These are phyloP conservation scores for Trididemnum nubilum DNA, from an alignment of 23 tunicate genomes.

Conservation along the genomic window DNA sequence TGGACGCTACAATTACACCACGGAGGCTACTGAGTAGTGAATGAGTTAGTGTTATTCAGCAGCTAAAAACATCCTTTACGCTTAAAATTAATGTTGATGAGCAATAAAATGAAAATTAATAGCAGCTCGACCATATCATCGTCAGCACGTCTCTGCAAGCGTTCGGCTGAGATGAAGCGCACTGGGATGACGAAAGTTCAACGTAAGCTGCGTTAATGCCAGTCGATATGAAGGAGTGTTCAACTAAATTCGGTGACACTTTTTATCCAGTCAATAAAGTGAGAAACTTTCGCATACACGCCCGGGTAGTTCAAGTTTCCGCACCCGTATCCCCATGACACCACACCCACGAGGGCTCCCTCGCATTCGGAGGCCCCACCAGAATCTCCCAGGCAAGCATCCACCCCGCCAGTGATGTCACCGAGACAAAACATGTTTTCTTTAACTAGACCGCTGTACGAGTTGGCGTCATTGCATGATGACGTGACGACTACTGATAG, in stretches of 20 bases:
- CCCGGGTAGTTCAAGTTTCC: constrained; percentile 87
- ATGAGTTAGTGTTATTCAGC: too few relatives aligned
- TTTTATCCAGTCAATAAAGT: constrained; percentile 57
- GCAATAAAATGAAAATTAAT: too few relatives aligned
- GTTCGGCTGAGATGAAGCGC: too few relatives aligned
- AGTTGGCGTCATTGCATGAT: constrained; percentile 68
- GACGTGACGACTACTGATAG: constrained; percentile 43
- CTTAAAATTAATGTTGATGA: too few relatives aligned
- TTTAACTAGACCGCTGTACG: constrained; percentile 58
- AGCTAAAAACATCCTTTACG: too few relatives aligned
- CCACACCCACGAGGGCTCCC: constrained; percentile 60
- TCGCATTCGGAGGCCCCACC: constrained; percentile 82
- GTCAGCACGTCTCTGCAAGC: too few relatives aligned
- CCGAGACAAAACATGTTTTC: constrained; percentile 73
- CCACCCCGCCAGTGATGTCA: constrained; percentile 38
- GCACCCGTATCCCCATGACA: constrained; percentile 92
- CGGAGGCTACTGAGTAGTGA: too few relatives aligned
- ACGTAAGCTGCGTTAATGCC: too few relatives aligned
- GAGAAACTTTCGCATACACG: constrained; percentile 73
- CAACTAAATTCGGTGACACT: not conserved
- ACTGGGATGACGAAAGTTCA: too few relatives aligned
- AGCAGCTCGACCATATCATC: too few relatives aligned
- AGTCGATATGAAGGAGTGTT: too few relatives aligned
- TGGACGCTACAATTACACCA: too few relatives aligned
- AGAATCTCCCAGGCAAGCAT: constrained; percentile 95